Evolutionary conservation across 2,113 vertebrate genomes (phyloP).

Genomic region (Ranitomeya variabilis): DNA sequence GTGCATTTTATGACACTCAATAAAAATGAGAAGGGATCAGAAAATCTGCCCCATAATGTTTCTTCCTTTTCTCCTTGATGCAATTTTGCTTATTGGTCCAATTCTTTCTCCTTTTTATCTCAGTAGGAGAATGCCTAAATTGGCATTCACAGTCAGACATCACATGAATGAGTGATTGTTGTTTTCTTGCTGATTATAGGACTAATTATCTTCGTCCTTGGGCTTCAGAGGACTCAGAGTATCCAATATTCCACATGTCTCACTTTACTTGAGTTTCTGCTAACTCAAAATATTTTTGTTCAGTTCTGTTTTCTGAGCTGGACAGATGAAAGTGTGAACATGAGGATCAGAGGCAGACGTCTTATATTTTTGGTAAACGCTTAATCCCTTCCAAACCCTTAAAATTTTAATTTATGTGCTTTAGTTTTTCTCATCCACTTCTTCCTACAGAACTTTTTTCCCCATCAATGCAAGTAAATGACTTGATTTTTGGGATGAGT

Average conservation of each 20-base stretch:
- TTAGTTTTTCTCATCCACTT: no score
- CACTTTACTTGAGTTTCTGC: background rate
- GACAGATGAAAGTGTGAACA: background rate
- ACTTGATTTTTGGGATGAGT: no score
- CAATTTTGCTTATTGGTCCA: background rate
- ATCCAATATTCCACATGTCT: background rate
- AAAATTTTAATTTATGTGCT: no score
- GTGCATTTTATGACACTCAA: no score
- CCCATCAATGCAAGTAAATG: no score
- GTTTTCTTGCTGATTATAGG: conserved; percentile 9
- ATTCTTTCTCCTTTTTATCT: background rate
- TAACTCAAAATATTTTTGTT: background rate
- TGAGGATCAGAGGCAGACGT: background rate
- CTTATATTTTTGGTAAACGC: background rate
- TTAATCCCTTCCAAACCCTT: background rate
- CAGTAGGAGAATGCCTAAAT: background rate
- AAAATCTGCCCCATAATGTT: background rate
- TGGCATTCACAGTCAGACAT: background rate
- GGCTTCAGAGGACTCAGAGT: background rate
- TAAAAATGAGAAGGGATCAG: no score
- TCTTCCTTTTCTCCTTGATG: background rate
- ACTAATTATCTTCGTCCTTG: conserved; percentile 22
- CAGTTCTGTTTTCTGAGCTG: background rate
- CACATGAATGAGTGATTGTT: background rate
- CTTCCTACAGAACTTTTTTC: no score